A percentile compares a stretch with the other conserved stretches of the same genome.
phyloP scores from a whole-genome alignment of 2,888 invertebrate genomes.

The Allygus modestus region DNA sequence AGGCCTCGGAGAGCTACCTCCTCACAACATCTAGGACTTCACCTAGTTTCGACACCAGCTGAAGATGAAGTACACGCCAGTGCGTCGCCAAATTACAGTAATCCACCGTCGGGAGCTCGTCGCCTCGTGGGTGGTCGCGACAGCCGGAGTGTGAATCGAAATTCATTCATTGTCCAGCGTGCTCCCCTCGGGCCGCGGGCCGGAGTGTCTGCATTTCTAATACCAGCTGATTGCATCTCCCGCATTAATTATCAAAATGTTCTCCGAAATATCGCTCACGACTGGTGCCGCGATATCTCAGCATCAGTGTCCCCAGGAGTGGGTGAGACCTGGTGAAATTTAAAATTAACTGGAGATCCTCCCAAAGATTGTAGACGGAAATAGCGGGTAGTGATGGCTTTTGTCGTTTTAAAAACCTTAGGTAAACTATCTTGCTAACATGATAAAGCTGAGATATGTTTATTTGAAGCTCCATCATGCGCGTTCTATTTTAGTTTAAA shows the following conservation, averaged over 20 bases:
- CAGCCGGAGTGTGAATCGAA: slow-evolving; percentile 36
- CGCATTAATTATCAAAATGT: slow-evolving; percentile 48
- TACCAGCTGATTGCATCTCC: slow-evolving; percentile 39
- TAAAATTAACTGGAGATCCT: background rate
- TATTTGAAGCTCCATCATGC: too few species aligned
- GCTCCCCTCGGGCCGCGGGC: slow-evolving; percentile 1
- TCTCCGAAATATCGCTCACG: slow-evolving; percentile 34
- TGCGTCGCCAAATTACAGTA: slow-evolving; percentile 21
- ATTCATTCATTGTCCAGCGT: slow-evolving; percentile 54
- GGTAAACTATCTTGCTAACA: too few species aligned
- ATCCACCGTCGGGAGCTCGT: slow-evolving; percentile 12
- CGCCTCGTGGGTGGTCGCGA: slow-evolving; percentile 18
- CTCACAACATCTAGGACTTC: background rate
- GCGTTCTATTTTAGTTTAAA: too few species aligned
- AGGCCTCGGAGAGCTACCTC: too few species aligned
- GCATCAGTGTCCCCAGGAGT: slow-evolving; percentile 12
- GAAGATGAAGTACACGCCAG: too few species aligned
- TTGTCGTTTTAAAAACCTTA: too few species aligned
- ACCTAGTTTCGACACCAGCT: slow-evolving; percentile 8
- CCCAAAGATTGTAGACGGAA: background rate
- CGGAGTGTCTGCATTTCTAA: slow-evolving; percentile 47
- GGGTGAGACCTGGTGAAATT: background rate
- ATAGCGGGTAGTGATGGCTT: too few species aligned
- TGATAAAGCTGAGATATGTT: too few species aligned
- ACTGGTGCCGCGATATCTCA: background rate